phyloP scores from a whole-genome alignment of 1,140 invertebrate species.

The Drosophila sp. region DNA sequence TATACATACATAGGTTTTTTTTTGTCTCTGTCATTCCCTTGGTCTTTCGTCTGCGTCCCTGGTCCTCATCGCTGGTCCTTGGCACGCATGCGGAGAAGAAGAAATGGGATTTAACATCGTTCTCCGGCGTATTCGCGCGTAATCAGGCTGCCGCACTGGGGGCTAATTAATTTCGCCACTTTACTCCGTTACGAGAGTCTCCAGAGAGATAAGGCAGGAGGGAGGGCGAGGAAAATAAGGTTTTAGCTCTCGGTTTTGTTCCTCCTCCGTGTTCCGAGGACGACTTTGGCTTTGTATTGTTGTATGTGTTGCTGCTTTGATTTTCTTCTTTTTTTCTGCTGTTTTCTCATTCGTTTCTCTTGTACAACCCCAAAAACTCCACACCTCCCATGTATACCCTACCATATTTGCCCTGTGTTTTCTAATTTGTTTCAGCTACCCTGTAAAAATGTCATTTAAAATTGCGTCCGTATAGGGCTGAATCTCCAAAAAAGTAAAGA shows the following conservation, averaged over 20 bases:
- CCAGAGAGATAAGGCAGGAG: constrained; percentile 29
- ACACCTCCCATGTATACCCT: background rate
- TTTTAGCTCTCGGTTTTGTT: constrained; percentile 38
- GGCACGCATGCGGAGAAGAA: constrained; percentile 5
- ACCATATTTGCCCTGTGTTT: constrained; percentile 45
- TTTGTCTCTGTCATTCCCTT: constrained; percentile 41
- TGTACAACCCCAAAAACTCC: background rate
- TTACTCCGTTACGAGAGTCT: constrained; percentile 66
- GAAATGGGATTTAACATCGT: constrained; percentile 25
- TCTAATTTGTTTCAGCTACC: constrained; percentile 43
- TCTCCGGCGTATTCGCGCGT: constrained; percentile 55
- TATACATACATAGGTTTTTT: constrained; percentile 42
- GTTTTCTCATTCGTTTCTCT: background rate
- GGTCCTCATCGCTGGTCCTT: constrained; percentile 35
- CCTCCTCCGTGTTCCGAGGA: background rate
- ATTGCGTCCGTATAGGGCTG: no score
- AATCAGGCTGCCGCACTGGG: constrained; percentile 79
- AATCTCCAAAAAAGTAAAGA: no score
- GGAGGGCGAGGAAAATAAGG: constrained; percentile 12
- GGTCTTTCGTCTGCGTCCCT: constrained; percentile 12
- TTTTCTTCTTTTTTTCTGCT: constrained; percentile 34
- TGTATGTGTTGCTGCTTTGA: constrained; percentile 37
- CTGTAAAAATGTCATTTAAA: background rate
- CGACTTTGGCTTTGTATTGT: constrained; percentile 39
- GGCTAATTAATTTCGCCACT: constrained; percentile 81